Evolutionary conservation across 2,113 vertebrate genomes (phyloP).

Genomic region (Thomomys bottae): DNA sequence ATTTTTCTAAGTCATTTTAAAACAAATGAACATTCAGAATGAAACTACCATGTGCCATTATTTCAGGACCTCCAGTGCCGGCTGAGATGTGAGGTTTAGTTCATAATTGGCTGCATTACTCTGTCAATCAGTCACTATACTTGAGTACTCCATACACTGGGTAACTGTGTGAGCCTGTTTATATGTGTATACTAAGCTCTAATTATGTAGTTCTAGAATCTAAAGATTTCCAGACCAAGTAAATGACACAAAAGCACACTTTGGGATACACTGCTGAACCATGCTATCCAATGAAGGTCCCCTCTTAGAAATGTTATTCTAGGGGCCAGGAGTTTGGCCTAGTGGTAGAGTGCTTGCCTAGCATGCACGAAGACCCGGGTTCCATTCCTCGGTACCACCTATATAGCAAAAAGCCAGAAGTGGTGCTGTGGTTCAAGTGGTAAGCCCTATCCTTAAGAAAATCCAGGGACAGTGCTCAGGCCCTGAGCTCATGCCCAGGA

Average conservation of each 20-base stretch:
- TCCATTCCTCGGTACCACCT: no score
- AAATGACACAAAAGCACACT: not conserved
- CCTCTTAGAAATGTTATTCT: not conserved
- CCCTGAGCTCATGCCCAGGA: no score
- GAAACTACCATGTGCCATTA: conserved; percentile 49
- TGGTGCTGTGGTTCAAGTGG: no score
- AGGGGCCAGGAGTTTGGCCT: no score
- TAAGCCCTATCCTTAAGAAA: no score
- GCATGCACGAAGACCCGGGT: no score
- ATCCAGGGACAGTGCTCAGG: no score
- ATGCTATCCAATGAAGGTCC: fast-evolving
- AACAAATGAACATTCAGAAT: not conserved
- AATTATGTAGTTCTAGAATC: not conserved
- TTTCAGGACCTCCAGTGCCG: conserved; percentile 69
- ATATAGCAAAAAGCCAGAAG: no score
- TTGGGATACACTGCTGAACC: not conserved
- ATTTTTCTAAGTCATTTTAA: not conserved
- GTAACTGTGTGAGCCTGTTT: no score
- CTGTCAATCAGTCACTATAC: not conserved
- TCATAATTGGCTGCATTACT: not conserved
- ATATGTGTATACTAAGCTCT: not conserved
- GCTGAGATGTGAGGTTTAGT: conserved; percentile 57
- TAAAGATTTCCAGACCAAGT: not conserved
- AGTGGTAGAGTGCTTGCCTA: no score
- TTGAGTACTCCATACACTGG: not conserved